These are phyloP conservation scores for Butastur rufipennis DNA, from an alignment of 2,113 vertebrate species.

Conservation along the genomic window DNA sequence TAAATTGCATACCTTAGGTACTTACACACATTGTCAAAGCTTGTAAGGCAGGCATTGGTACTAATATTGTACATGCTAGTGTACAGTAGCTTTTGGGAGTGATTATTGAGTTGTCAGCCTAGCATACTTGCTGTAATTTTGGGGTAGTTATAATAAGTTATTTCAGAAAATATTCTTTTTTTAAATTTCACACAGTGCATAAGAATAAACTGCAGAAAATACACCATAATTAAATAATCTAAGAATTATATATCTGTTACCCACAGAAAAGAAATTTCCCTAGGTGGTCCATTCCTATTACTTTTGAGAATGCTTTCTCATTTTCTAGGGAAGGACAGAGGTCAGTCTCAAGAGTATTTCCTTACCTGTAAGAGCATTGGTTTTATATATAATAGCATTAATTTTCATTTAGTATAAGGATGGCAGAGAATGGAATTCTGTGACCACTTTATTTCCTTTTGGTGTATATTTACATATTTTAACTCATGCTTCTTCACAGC, in stretches of 20 bases:
- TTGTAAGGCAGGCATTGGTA: not conserved
- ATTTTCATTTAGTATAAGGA: not conserved
- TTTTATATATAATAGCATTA: not conserved
- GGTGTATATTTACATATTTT: not conserved
- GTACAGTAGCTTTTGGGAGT: not conserved
- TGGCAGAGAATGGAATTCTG: not conserved
- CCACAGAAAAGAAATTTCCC: not conserved
- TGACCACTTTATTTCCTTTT: not conserved
- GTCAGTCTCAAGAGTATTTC: not conserved
- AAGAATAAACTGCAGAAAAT: not conserved
- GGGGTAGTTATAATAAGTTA: not conserved
- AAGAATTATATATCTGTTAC: not conserved
- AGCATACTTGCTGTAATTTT: not conserved
- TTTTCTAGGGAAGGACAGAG: not conserved
- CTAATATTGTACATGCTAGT: not conserved
- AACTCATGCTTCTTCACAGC: not conserved
- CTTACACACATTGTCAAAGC: not conserved
- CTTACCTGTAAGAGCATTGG: not conserved
- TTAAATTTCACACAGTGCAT: not conserved
- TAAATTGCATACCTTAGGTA: not conserved
- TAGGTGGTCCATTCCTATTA: not conserved
- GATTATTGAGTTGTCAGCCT: not conserved
- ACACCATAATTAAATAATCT: not conserved
- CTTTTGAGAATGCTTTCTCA: not conserved
- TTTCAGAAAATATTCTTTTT: not conserved